Evolutionary conservation across 2,113 vertebrate genomes (phyloP), one percentile per base, ranked within the genome.

Genomic region (Peromyscus maniculatus): DNA sequence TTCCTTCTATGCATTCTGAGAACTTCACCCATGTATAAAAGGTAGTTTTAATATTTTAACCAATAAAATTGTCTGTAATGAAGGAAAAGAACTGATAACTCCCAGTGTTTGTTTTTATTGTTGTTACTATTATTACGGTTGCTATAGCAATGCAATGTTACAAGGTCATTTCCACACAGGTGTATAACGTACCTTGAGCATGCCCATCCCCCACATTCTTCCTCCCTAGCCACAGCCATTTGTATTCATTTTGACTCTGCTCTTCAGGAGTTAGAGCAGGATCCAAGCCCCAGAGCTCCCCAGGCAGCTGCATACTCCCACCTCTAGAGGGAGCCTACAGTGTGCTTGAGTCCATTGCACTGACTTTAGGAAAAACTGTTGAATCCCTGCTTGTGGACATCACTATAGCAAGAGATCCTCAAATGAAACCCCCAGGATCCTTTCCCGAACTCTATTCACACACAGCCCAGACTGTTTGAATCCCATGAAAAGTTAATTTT

Each of bases 271-370:
- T 15, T 22, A 5, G 49, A 49, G 15, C 52, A 39, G 16, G 9
- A 83, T 64, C 88, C 26, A 33, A 36, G 43, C 49, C 39, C 39
- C 2, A 0, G 6, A 77, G 28, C 43, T 96, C 39, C 88, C 26
- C 24, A 39, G 39, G 59, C 15, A 84, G 79, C 83, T 64, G 0
- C 36, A 67, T 7, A 7, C 64, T 90, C 74, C 46, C 93, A 67
- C 91, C 80, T 94, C 74, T 95, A 96, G 95, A 80, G 66, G 71
- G 92, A 93, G 95, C 57, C 80, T 91, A 36, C 33, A 15, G 26
- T 57, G 66, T 72, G 16, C 77, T 89, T 88, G 92, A 92, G 71
- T 79, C 57, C 28, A 31, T 80, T 78, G 57, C 52, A 90, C 28
- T 43, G 24, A 39, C 74, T 36, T 89, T 8, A 12, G n/a, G 36